Evolutionary conservation across 2,888 invertebrate species (phyloP).

Genomic region (Digitonthophagus gazella): DNA sequence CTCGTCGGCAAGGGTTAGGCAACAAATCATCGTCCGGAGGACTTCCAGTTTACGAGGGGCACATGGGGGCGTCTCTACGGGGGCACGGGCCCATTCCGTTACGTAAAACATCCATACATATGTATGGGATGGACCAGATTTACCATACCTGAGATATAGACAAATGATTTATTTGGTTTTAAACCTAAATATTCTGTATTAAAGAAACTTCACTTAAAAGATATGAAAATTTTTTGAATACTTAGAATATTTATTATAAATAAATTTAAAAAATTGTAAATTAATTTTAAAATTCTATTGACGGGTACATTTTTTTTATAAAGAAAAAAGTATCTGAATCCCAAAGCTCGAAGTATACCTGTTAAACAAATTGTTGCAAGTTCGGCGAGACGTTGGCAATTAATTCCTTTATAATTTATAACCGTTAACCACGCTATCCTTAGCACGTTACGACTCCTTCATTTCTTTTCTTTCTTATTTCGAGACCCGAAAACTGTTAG

Average conservation of each 20-base stretch:
- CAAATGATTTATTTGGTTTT: not conserved
- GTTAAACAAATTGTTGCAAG: not conserved
- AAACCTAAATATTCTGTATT: too few relatives aligned
- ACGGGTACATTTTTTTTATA: too few relatives aligned
- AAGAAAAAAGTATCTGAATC: too few relatives aligned
- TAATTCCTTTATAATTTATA: not conserved
- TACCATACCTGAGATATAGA: not conserved
- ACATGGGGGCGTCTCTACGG: slow-evolving; percentile 34
- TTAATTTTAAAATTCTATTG: too few relatives aligned
- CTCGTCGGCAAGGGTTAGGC: slow-evolving; percentile 39
- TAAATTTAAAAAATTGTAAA: too few relatives aligned
- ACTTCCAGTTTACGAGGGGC: slow-evolving; percentile 38
- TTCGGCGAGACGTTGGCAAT: not conserved
- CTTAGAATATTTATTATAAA: too few relatives aligned
- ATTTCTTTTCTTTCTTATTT: not conserved
- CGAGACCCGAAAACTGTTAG: slow-evolving; percentile 12
- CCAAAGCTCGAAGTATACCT: not conserved
- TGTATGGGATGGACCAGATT: slow-evolving; percentile 1
- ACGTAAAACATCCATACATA: slow-evolving; percentile 17
- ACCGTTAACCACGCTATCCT: not conserved
- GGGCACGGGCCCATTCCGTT: slow-evolving; percentile 29
- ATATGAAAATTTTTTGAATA: not conserved
- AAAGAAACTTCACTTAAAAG: too few relatives aligned
- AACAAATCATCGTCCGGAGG: slow-evolving; percentile 38
- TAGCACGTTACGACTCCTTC: slow-evolving; percentile 9